A percentile compares a stretch with the other conserved stretches of the same genome.
phyloP scores from a whole-genome alignment of 1,140 invertebrate genomes.

The Melipona quadrifasciata region DNA sequence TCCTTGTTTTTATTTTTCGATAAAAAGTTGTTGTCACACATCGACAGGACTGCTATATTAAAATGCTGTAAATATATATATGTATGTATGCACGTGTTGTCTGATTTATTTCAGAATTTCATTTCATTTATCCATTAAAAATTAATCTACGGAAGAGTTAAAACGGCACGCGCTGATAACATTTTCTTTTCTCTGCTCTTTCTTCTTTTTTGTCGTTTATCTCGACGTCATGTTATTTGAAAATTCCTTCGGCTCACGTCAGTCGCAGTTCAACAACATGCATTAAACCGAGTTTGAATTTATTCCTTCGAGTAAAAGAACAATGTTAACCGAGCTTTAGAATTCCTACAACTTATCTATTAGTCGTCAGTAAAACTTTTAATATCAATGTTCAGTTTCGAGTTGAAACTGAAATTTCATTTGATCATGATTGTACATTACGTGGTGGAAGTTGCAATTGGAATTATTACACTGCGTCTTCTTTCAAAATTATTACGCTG shows the following conservation, averaged over 20 bases:
- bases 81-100: neutral
- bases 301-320: neutral
- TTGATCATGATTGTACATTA: neutral
- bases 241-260: neutral
- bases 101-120: neutral
- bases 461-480: neutral
- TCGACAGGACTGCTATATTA: neutral
- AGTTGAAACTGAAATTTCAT: neutral
- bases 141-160: constrained; percentile 1
- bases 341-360: neutral
- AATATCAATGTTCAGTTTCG: neutral
- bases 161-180: too few relatives aligned
- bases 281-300: neutral
- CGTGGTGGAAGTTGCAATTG: neutral
- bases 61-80: constrained; percentile 5
- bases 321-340: neutral
- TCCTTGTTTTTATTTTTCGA: neutral
- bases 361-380: neutral
- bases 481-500: neutral
- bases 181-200: neutral
- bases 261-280: neutral
- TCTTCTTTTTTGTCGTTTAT: too few relatives aligned
- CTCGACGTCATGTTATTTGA: neutral
- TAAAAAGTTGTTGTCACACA: neutral
- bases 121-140: neutral